Evolutionary conservation across 2,113 vertebrate genomes (phyloP).

Genomic region (Crypturellus undulatus): DNA sequence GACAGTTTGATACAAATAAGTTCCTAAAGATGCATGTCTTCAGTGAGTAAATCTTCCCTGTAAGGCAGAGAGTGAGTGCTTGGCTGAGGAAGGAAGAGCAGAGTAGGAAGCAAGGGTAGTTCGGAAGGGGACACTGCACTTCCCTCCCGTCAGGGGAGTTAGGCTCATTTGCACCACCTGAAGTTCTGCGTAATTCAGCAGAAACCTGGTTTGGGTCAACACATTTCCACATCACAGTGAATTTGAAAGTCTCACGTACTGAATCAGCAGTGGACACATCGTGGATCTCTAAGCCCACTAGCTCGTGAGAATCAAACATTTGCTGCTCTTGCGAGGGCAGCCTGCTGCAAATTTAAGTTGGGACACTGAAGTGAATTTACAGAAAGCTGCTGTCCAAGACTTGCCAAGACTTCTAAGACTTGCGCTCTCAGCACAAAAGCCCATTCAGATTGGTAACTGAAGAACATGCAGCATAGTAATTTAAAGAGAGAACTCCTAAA

Average conservation of each 20-base stretch:
- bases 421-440: background rate
- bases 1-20: too few relatives aligned
- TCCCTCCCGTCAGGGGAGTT: background rate
- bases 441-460: background rate
- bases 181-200: background rate
- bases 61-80: background rate
- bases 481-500: background rate
- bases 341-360: background rate
- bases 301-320: background rate
- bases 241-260: background rate
- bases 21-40: too few relatives aligned
- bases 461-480: background rate
- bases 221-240: background rate
- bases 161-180: background rate
- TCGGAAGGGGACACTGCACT: fast-evolving
- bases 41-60: background rate
- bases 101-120: background rate
- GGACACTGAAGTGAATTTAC: background rate
- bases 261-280: background rate
- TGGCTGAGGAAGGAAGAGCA: background rate
- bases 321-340: background rate
- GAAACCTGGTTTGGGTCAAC: background rate
- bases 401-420: background rate
- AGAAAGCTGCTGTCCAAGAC: background rate
- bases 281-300: background rate